Evolutionary conservation across 2,113 vertebrate genomes (phyloP), one percentile per base, ranked within the genome.

Genomic region (Dascyllus trimaculatus): DNA sequence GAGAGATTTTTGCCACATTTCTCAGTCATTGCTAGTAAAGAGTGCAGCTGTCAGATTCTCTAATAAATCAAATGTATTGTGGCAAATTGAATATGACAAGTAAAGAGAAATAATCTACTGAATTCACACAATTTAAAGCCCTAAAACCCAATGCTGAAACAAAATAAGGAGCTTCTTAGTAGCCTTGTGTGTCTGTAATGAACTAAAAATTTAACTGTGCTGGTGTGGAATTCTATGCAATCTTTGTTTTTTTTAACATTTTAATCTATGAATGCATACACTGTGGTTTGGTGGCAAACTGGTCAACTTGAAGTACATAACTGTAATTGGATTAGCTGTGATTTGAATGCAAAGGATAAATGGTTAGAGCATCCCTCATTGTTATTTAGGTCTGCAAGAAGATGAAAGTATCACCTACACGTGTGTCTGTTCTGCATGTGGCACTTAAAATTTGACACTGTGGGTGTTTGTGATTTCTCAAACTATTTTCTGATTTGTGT

Each of bases 401-500:
- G 63, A 57, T 25, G 7, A 56, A 45, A 40, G 25, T 24, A 22
- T 40, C 38, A 11, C 8, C 40, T 26, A 13, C 62, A 14, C 4
- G 13, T 43, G 40, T 43, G 13, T 43, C 13, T 43, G 40, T 8
- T 43, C 11, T 43, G 13, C 40, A 43, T 43, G 40, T 43, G 40
- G 40, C 13, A 15, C 40, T 43, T 43, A 43, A 14, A 43, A 13
- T 43, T 14, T 15, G n/a, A 69, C 29, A 4, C 21, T 46, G 59
- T 79, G 62, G 76, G 38, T 74, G 18, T 32, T 3, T 32, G 17
- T 43, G 46, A 65, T 59, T 58, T 53, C 25, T 69, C 40, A 43
- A 43, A 87, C 79, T 78, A 75, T 13, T 15, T 49, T 49, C 15
- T 88, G 75, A 86, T 89, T 78, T 51, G 35, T 82, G 82, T 87